Percentiles rank a stretch among this genome's conserved stretches.
phyloP scores from a whole-genome alignment of 1,140 invertebrate species.

The Diorhabda carinulata region DNA sequence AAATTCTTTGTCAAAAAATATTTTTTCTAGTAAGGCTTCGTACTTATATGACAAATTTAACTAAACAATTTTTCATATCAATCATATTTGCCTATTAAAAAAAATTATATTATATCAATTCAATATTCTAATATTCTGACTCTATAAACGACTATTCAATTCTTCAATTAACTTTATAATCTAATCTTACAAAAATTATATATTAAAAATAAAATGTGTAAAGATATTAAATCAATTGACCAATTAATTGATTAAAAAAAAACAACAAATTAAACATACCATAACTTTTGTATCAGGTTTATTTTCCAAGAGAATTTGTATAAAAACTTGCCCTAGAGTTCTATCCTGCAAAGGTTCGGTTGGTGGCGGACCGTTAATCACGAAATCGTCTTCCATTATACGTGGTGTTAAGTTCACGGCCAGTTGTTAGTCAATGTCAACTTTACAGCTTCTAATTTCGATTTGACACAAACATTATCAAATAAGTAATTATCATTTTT shows the following conservation, averaged over 20 bases:
- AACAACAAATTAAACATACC: background rate
- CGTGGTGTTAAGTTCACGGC: background rate
- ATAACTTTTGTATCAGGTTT: background rate
- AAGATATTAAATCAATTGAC: background rate
- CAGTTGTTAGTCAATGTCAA: background rate
- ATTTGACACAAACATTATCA: background rate
- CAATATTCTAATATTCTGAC: too few species aligned
- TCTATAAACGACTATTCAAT: too few species aligned
- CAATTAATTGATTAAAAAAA: background rate
- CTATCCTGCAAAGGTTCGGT: slow-evolving; percentile 5
- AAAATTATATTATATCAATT: too few species aligned
- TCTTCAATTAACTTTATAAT: too few species aligned
- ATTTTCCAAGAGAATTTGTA: slow-evolving; percentile 7
- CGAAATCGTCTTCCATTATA: slow-evolving; percentile 5
- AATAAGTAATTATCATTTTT: too few species aligned
- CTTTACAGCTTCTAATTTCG: background rate
- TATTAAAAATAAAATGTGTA: background rate
- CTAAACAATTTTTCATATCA: too few species aligned
- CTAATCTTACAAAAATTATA: too few species aligned
- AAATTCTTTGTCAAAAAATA: too few species aligned
- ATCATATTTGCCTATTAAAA: too few species aligned
- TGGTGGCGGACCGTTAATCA: slow-evolving; percentile 5
- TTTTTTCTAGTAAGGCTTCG: too few species aligned
- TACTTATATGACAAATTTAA: too few species aligned
- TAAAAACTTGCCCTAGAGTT: slow-evolving; percentile 7